Evolutionary conservation across 2,797 vertebrate species (phyloP), one percentile per base, ranked within the genome.

Genomic region (Chromobotia macracanthus): DNA sequence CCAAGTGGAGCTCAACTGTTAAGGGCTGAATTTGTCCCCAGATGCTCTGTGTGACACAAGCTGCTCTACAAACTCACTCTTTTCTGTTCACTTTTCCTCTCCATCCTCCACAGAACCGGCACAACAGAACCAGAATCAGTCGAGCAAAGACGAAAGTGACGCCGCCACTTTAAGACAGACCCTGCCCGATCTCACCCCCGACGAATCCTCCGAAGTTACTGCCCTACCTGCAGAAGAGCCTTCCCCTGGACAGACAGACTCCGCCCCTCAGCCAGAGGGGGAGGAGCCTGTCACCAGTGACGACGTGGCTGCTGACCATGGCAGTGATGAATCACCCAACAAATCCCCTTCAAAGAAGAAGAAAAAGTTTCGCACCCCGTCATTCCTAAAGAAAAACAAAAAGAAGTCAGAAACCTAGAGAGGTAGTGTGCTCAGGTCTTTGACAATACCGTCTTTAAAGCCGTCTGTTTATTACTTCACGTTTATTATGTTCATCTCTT

Each of bases 271-370:
- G 53, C 83, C 84, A 0, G 94, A 93, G 84, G 91, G 84, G 53
- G 94, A 95, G 75, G 95, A 97, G 80, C 85, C 93, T 9, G 86
- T 88, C 3, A 86, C 86, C 80, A 92, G 94, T 18, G 92, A 94
- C 0, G 90, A 84, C 0, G 88, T 92, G 3, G 91, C 90, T 0
- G 83, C 76, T 13, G 95, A 96, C 65, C 93, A 92, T 60, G 96
- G 96, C 84, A 96, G 96, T 0, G 97, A 99, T 4, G 97, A 96
- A 85, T 99, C 98, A 75, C 98, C 97, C 51, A 96, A 96, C 90
- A 99, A 99, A 89, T 99, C 98, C 35, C 98, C 98, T 11, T 99
- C 98, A 2, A 99, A 99, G 90, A 99, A 99, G 94, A 99, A 99
- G 95, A 99, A 99, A 93, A 99, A 99, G 88, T 99, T 99, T 90